Conservation (phyloP, 2,113 vertebrate genomes). For the Dipodomys stephensi region DNA sequence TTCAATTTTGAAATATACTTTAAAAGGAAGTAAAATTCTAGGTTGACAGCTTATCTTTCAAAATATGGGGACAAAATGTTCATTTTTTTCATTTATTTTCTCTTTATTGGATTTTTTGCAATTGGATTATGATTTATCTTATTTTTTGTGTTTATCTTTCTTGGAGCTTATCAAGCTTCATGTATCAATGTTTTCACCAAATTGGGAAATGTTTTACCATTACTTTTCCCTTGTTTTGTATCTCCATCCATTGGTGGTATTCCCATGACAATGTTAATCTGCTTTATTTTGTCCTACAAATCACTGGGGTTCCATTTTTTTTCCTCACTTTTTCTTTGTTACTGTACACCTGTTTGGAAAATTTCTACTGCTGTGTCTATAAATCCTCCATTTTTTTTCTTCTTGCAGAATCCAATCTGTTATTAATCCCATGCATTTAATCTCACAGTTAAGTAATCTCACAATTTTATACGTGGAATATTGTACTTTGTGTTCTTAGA, state of each 20-base stretch:
- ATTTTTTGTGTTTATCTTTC: neutral
- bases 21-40: neutral
- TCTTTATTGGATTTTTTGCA: neutral
- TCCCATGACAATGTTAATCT: neutral
- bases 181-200: neutral
- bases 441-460: neutral
- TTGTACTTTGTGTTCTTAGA: neutral
- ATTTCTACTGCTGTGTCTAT: neutral
- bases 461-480: too few relatives aligned
- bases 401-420: neutral
- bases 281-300: neutral
- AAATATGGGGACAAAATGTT: neutral
- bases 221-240: neutral
- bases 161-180: neutral
- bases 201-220: neutral
- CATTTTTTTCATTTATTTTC: neutral
- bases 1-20: neutral
- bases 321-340: neutral
- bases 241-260: neutral
- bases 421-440: neutral
- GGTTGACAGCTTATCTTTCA: neutral
- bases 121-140: neutral
- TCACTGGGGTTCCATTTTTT: neutral
- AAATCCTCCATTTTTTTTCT: neutral
- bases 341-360: neutral